Base-by-base conservation (phyloP, 2,888 invertebrate genomes). In the Lutraria lutraria region DNA sequence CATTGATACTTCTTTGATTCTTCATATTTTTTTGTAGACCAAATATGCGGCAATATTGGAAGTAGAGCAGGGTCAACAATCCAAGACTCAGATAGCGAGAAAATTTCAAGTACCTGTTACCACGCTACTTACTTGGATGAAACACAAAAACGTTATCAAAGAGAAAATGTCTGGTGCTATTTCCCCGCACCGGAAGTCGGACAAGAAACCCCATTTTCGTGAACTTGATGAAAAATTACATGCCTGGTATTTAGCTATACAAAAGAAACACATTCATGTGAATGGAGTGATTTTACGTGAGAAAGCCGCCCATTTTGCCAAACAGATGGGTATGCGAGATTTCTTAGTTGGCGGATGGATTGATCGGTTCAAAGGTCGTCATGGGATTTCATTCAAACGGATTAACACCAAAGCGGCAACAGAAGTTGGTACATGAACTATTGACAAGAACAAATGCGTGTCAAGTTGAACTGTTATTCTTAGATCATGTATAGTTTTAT, bases 11-110 rank as follows among this genome's bases (percentile, higher is more conserved):
- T 43, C 43, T 43, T 43, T 43, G 8, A 43, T 43, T 43, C 43
- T 43, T 43, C 8, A 8, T 43, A 43, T 43, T 43, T 43, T 63
- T 68, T 68, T 68, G 63, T 68, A 68, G 63, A 79, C 79, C 19
- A 79, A 79, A 79, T 79, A 79, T 52, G 52, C 34, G 12, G 79
- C 79, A 2, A 79, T 79, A 34, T 43, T 79, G 29, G 79, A 79
- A 34, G 79, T 52, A 12, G 79, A 79, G n/a, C 52, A 21, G 0
- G 79, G 79, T 10, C n/a, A 43, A 12, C 29, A 79, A 79, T 31
- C 31, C 21, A 79, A 79, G 52, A 79, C 43, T 8, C 43, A 79
- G 52, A 79, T 79, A 34, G 79, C 79, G 0, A 79, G 21, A 52
- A 19, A 79, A 21, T 79, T 79, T 21, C 29, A 79, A 19, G 79